phyloP scores from a whole-genome alignment of 2,888 invertebrate genomes.

The Automeris io region DNA sequence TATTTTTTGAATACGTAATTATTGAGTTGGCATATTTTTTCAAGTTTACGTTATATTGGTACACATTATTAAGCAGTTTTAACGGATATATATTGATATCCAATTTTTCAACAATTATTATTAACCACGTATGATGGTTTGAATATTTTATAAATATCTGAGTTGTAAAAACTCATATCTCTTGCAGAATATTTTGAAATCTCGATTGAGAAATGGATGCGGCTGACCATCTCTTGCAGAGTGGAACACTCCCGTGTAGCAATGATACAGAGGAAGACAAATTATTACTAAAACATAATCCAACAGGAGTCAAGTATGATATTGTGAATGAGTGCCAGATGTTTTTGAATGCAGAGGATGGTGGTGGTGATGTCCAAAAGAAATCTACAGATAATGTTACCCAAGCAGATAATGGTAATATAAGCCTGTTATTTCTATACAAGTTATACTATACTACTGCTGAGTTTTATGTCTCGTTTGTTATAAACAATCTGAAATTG shows the following conservation, averaged over 20 bases:
- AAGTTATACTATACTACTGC: too few species aligned
- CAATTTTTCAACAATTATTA: too few species aligned
- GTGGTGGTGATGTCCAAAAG: conserved; percentile 54
- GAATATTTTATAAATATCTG: too few species aligned
- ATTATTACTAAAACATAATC: conserved; percentile 32
- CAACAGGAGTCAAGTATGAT: conserved; percentile 45
- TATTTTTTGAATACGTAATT: too few species aligned
- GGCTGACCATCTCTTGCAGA: conserved; percentile 37
- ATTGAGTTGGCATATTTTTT: conserved; percentile 21
- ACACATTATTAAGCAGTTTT: too few species aligned
- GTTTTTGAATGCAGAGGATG: conserved; percentile 63
- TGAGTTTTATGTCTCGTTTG: too few species aligned
- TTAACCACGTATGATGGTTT: too few species aligned
- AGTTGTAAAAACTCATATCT: not conserved
- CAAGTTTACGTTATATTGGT: not conserved
- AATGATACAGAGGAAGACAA: conserved; percentile 33
- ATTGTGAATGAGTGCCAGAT: conserved; percentile 65
- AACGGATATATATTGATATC: too few species aligned
- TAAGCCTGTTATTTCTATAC: not conserved
- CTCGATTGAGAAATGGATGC: conserved; percentile 44
- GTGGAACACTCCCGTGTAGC: conserved; percentile 24
- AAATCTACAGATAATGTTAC: conserved; percentile 30
- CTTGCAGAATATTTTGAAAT: not conserved
- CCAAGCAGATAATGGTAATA: conserved; percentile 32
- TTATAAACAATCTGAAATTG: too few species aligned